These are phyloP conservation scores for Halichoerus grypus DNA, from an alignment of 2,113 vertebrate genomes.

Conservation along the genomic window DNA sequence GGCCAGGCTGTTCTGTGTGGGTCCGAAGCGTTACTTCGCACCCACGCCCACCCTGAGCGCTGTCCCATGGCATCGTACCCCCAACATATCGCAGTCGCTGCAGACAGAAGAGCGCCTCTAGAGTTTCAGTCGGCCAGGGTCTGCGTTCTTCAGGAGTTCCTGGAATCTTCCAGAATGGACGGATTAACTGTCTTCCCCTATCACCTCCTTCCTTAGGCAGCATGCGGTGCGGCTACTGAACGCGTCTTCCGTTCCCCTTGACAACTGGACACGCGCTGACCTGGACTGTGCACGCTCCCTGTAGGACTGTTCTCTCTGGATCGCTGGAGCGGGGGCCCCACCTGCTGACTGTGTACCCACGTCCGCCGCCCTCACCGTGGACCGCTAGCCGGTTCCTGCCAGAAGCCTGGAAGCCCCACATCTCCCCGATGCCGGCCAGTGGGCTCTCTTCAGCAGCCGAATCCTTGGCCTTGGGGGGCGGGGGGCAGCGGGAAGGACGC, in stretches of 20 bases:
- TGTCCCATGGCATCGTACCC: not conserved
- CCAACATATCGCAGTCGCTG: accelerated
- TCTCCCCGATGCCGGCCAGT: too few relatives aligned
- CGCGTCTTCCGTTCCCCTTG: not conserved
- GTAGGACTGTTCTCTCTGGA: not conserved
- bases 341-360: not conserved
- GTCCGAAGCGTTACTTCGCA: not conserved
- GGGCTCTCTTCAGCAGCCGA: too few relatives aligned
- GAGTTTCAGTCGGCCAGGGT: not conserved
- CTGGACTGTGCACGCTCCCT: not conserved
- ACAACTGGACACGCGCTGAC: too few relatives aligned
- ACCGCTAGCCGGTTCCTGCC: not conserved
- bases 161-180: not conserved
- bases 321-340: accelerated
- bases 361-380: too few relatives aligned
- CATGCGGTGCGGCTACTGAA: accelerated
- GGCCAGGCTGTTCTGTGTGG: not conserved
- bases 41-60: not conserved
- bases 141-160: not conserved
- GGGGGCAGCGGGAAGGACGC: not conserved
- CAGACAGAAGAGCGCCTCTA: not conserved
- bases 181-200: not conserved
- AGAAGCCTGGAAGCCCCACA: too few relatives aligned
- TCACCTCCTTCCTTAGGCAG: not conserved
- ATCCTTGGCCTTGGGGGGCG: not conserved